phyloP scores from a whole-genome alignment of 2,888 invertebrate genomes.

The Harpalus rubripes region DNA sequence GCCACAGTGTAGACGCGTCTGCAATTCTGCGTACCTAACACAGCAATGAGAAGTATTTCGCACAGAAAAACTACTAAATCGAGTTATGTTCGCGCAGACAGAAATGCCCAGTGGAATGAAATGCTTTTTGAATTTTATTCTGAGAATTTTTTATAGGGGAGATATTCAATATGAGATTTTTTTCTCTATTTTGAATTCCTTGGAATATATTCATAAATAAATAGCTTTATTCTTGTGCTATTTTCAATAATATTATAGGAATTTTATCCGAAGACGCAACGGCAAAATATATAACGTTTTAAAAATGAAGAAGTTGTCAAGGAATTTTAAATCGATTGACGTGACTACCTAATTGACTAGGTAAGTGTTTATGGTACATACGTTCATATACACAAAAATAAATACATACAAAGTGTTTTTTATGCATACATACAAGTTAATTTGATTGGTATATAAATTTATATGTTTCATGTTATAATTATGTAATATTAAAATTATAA shows the following conservation, averaged over 20 bases:
- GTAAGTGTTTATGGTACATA: no score
- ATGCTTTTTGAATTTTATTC: conserved; percentile 44
- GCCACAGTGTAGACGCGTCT: background rate
- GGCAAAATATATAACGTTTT: background rate
- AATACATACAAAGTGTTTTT: no score
- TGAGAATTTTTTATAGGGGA: conserved; percentile 5
- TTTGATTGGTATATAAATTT: no score
- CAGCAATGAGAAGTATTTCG: conserved; percentile 28
- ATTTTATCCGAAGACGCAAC: background rate
- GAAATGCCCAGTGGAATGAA: conserved; percentile 30
- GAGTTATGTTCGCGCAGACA: background rate
- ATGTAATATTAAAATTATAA: no score
- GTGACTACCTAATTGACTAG: no score
- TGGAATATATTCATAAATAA: conserved; percentile 42
- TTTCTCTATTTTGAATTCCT: conserved; percentile 14
- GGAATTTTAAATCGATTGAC: background rate
- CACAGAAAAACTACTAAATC: conserved; percentile 21
- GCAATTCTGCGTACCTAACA: background rate
- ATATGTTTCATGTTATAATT: no score
- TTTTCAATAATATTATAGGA: conserved; percentile 24
- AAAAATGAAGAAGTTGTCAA: background rate
- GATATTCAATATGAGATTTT: conserved; percentile 36
- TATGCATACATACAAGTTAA: no score
- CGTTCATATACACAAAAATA: no score
- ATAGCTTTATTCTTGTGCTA: conserved; percentile 5